Evolutionary conservation across 2,888 invertebrate genomes (phyloP).

Genomic region (Cryptosula pallasiana): DNA sequence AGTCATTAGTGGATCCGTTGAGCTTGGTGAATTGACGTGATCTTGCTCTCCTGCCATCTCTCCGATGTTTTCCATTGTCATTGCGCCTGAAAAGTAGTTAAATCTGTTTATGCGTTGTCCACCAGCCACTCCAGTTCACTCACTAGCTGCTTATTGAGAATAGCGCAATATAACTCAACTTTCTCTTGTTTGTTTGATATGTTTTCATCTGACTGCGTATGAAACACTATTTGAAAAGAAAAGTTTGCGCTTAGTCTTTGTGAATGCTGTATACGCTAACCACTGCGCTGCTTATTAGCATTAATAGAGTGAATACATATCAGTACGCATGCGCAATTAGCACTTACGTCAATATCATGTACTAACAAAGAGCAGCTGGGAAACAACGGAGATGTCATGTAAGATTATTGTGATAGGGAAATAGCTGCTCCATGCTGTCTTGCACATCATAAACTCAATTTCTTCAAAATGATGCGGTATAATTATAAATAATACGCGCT

Average conservation of each 20-base stretch:
- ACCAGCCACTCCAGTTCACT: too few relatives aligned
- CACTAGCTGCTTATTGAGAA: neutral
- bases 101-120: neutral
- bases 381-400: constrained; percentile 5
- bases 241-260: constrained; percentile 6
- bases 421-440: neutral
- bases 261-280: neutral
- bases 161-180: neutral
- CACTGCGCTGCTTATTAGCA: neutral
- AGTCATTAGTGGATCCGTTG: constrained; percentile 35
- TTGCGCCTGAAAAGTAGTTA: constrained; percentile 36
- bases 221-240: neutral
- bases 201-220: neutral
- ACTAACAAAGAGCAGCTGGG: constrained; percentile 18
- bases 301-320: neutral
- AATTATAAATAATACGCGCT: too few relatives aligned
- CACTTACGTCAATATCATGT: constrained; percentile 22
- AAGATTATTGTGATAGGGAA: constrained; percentile 16
- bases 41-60: constrained; percentile 51
- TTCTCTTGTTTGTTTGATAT: neutral
- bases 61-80: constrained; percentile 55
- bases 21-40: constrained; percentile 43
- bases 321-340: constrained; percentile 20
- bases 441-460: too few relatives aligned
- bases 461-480: too few relatives aligned